Evolutionary conservation across 2,888 invertebrate genomes (phyloP).

Genomic region (Neria commutata): DNA sequence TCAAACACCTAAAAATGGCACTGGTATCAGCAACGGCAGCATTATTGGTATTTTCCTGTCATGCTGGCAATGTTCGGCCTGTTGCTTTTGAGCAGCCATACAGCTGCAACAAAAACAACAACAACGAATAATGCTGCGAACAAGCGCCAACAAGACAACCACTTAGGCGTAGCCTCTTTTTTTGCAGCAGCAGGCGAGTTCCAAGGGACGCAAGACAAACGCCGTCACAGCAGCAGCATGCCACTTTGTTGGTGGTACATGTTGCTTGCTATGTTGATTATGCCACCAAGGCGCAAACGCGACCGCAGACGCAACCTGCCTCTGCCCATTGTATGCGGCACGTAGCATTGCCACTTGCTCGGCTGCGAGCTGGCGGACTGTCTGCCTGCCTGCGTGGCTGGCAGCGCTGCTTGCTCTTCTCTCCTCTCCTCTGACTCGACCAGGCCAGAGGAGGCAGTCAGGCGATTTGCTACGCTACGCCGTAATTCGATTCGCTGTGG

Average conservation of each 20-base stretch:
- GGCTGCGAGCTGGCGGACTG: not conserved
- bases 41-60: not conserved
- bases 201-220: not conserved
- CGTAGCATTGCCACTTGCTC: not conserved
- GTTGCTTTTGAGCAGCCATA: conserved; percentile 6
- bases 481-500: too few relatives aligned
- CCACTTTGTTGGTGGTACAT: conserved; percentile 20
- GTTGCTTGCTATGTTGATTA: conserved; percentile 47
- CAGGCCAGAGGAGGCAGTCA: too few relatives aligned
- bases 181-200: too few relatives aligned
- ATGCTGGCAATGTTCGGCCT: conserved; percentile 43
- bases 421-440: not conserved
- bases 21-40: conserved; percentile 33
- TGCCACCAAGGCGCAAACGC: conserved; percentile 44
- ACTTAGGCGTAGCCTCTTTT: conserved; percentile 32
- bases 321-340: conserved; percentile 11
- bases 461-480: too few relatives aligned
- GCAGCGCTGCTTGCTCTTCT: conserved; percentile 20
- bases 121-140: conserved; percentile 22
- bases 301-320: conserved; percentile 13
- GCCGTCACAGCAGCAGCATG: not conserved
- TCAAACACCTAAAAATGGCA: too few relatives aligned
- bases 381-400: not conserved
- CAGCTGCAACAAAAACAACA: conserved; percentile 1
- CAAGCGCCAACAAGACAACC: conserved; percentile 33